These are phyloP conservation scores for Drosophila meridionalis DNA, from an alignment of 2,888 invertebrate species.

Conservation along the genomic window DNA sequence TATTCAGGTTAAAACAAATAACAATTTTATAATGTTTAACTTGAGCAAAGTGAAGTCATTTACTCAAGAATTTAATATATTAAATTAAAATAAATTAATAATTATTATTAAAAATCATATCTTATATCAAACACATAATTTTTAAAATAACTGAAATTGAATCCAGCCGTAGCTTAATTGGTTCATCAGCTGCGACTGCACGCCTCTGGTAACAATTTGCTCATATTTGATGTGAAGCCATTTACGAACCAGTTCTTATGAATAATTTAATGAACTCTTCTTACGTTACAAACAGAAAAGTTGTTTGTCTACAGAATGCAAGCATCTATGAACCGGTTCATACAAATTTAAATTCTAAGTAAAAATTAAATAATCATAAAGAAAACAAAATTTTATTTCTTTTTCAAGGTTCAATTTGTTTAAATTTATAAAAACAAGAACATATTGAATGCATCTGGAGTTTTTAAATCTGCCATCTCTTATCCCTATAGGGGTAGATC, in stretches of 20 bases:
- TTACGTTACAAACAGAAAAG: neutral
- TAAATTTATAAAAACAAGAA: too few species aligned
- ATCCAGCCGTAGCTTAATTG: neutral
- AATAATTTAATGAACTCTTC: neutral
- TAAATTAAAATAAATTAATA: neutral
- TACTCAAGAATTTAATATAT: neutral
- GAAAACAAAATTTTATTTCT: too few species aligned
- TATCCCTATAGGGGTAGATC: too few species aligned
- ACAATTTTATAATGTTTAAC: too few species aligned
- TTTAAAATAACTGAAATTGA: neutral
- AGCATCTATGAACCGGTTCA: neutral
- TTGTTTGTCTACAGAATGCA: neutral
- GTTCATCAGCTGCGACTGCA: neutral
- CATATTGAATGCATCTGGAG: neutral
- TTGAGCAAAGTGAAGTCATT: neutral
- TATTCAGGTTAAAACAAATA: too few species aligned
- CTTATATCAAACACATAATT: neutral
- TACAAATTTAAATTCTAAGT: neutral
- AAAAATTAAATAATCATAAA: too few species aligned
- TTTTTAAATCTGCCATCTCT: neutral
- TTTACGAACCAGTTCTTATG: neutral
- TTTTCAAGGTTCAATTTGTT: too few species aligned
- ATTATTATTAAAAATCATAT: neutral
- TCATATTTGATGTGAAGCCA: neutral
- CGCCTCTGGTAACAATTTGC: neutral